Evolutionary conservation across 64 coral and sea anemone species (phyloP), one percentile per base, ranked within the genome.

Genomic region (Hydrozoanthus tunicans): DNA sequence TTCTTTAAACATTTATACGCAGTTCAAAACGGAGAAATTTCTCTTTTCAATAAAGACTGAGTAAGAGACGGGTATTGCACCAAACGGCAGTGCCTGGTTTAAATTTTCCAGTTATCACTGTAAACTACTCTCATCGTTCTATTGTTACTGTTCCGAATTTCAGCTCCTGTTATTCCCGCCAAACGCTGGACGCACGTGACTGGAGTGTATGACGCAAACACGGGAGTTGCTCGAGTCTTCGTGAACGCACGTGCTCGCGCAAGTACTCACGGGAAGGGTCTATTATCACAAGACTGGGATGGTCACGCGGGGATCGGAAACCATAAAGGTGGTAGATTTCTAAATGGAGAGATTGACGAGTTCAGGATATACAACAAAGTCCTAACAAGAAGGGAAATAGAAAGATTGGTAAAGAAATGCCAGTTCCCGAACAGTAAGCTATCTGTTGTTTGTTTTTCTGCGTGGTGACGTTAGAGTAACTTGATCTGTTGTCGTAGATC

Each of bases 261-360:
- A 77, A 84, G 93, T 86, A 62, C 84, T 90, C 92, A 91, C 17
- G 95, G 95, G 59, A 97, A 90, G 14, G 95, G 95, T 78, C 65
- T 94, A 17, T 64, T 97, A 32, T 97, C 95, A 14, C 92, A 97
- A 61, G 95, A 97, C 79, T 97, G 95, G 95, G 92, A 92, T 59
- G 89, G 83, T 24, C 95, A 97, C 62, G 95, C 92, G 23, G 92
- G 92, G 69, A 94, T 97, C 15, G 95, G 95, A 14, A 94, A 64
- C 53, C 92, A 93, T 63, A 97, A 97, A 59, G 85, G 80, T 32
- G 17, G 61, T 51, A 92, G 92, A 59, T 97, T 97, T 89, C 92
- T 97, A 43, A 77, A 97, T 52, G 95, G 95, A 62, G 72, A 91
- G n/a, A 59, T 97, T 17, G 95, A 97, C 77, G 95, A 97, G 58